Base-by-base conservation (phyloP, 2,888 invertebrate species). In the Aplocera efformata region DNA sequence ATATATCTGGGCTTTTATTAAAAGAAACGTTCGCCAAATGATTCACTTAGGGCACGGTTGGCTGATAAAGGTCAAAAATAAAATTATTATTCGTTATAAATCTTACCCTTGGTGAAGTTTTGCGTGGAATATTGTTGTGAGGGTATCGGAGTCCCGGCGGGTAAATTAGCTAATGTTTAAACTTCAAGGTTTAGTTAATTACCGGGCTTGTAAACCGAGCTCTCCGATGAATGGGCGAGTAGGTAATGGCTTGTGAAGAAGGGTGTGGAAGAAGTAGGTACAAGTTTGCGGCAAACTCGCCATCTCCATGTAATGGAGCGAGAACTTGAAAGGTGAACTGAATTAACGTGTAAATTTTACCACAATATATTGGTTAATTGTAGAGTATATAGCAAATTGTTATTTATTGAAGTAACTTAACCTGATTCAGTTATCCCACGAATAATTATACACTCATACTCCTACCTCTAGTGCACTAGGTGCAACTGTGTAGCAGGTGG, bases 101-200 rank as follows among this genome's bases (percentile, higher is more conserved):
- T 53, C 32, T 39, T 26, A 1, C 32, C 9, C 30, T 29, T 32
- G 32, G 38, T 36, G 26, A 39, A 31, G 35, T 13, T 36, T 22
- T 31, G 31, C 40, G 30, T 11, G 11, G 31, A 26, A 42, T 43
- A 41, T 40, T 35, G 41, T 48, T 42, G 21, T 31, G 24, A 57
- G 48, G 58, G 50, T 55, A 58, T 58, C 52, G 50, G 35, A 53
- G 53, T 58, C 56, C 51, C 54, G 42, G 17, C 36, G 60, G 65
- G 62, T 64, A 72, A 73, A 76, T 78, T 73, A 75, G 71, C 68
- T 73, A 71, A 74, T 70, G 72, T 64, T 72, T 65, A 63, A 78
- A 79, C 74, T 80, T 68, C 66, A 72, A 70, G 71, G 73, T 65
- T 76, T 61, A 53, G 64, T 74, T 75, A 79, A 79, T 79, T 79